Conservation (phyloP, 2,888 invertebrate species). For the Tetheella fluctuosa region DNA sequence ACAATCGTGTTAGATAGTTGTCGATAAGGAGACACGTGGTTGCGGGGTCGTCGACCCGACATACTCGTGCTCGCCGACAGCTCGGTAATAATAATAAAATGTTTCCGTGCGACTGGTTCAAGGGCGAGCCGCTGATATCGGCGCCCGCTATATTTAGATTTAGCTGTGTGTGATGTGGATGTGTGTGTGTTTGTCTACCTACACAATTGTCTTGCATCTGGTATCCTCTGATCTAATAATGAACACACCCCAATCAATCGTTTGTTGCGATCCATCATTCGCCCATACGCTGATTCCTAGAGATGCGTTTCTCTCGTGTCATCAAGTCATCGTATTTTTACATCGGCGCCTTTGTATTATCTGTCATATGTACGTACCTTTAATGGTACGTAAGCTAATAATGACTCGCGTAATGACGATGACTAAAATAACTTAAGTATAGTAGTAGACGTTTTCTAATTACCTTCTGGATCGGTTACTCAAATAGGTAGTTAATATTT, state of each 20-base stretch:
- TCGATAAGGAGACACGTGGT: conserved; percentile 85
- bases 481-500: neutral
- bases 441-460: no score
- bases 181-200: conserved; percentile 63
- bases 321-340: no score
- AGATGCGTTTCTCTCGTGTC: neutral
- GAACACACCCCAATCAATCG: conserved; percentile 14
- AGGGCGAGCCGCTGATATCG: conserved; percentile 84
- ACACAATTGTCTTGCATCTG: conserved; percentile 61
- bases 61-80: conserved; percentile 83
- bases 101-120: conserved; percentile 85
- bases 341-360: neutral
- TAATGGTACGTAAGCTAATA: neutral
- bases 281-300: neutral
- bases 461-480: neutral
- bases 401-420: neutral
- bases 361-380: neutral
- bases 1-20: conserved; percentile 84
- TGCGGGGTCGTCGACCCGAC: conserved; percentile 81
- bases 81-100: conserved; percentile 84
- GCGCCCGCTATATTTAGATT: conserved; percentile 84
- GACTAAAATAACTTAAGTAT: no score
- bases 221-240: conserved; percentile 28
- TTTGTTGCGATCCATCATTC: neutral
- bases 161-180: conserved; percentile 75